Base-by-base conservation (phyloP, 2,888 invertebrate genomes). In the Ophion slaviceki region DNA sequence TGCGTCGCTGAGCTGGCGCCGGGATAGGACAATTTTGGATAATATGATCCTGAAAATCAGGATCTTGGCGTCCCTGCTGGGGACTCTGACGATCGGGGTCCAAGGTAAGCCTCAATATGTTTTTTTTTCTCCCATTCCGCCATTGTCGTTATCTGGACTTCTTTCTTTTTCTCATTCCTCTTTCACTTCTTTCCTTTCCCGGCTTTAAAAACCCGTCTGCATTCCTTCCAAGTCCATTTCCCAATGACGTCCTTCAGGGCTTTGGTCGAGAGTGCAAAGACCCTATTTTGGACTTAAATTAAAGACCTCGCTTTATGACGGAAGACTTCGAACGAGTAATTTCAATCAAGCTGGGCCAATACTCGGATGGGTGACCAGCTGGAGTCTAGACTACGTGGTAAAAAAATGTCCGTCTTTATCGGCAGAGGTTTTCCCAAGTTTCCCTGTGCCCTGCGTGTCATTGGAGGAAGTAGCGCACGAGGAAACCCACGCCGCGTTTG, bases 1-100 rank as follows among this genome's bases (percentile, higher is more conserved):
- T n/a, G 28, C 11, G 45, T 59, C 68, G 68, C 61, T 67, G 80
- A 83, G 77, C 86, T 86, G 86, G 86, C 86, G 68, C n/a, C 28
- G 32, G 40, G 76, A 80, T 71, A 74, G 53, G 64, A 77, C 79
- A 85, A 67, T 74, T 86, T 82, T 80, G 86, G 87, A 86, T 86
- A 86, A 86, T 89, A 91, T 91, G 90, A 91, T 89, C 88, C 89
- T 91, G 90, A 88, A 87, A 88, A 88, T 90, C 86, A 88, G 89
- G 88, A 89, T 92, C 80, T 89, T 92, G 75, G 88, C 90, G 79
- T 88, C 90, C 90, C 89, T 93, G 81, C 87, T 91, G 89, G 92
- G 90, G 88, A 89, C 91, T 86, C 87, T 91, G 86, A 83, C 90
- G 81, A 89, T 88, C 85, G 88, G 87, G 80, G 89, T 90, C 76